Percentiles rank a stretch among this genome's conserved stretches.
Conservation (phyloP, 2,113 vertebrate species). For the Trochalopteron elliotii region DNA sequence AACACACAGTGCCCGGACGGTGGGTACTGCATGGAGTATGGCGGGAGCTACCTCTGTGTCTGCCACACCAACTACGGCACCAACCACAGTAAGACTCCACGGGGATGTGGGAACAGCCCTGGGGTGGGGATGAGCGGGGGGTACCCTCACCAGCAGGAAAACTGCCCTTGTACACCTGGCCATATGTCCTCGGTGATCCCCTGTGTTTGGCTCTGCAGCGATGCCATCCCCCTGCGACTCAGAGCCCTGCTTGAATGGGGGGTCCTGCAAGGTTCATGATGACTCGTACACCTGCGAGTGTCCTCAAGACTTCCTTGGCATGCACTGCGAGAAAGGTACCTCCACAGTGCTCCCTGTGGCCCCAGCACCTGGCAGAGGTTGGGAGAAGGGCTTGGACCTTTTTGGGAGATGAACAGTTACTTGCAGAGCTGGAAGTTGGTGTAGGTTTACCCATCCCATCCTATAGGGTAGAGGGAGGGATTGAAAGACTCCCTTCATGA, state of each 20-base stretch:
- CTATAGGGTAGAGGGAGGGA: neutral
- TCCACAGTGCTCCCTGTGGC: neutral
- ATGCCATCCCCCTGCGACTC: conserved; percentile 94
- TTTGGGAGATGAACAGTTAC: neutral
- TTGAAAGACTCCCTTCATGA: neutral
- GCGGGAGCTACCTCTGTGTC: conserved; percentile 91
- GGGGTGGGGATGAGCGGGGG: neutral
- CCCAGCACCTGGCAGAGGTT: neutral
- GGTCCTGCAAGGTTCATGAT: conserved; percentile 85
- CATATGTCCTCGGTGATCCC: fast-evolving
- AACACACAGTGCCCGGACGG: conserved; percentile 90
- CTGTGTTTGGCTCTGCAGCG: conserved; percentile 78
- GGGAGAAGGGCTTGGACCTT: neutral
- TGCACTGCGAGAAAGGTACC: conserved; percentile 93
- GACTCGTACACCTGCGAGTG: conserved; percentile 90
- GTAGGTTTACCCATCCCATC: neutral
- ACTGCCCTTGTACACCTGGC: neutral
- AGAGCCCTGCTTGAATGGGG: conserved; percentile 93
- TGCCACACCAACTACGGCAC: conserved; percentile 86
- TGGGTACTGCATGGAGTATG: conserved; percentile 92
- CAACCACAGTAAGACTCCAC: conserved; percentile 82
- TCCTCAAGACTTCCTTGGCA: conserved; percentile 86
- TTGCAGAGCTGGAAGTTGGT: neutral
- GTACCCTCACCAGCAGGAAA: neutral
- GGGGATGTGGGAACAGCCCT: fast-evolving